These are phyloP conservation scores for Oncorhynchus masou DNA, from an alignment of 2,113 vertebrate genomes.

Conservation along the genomic window DNA sequence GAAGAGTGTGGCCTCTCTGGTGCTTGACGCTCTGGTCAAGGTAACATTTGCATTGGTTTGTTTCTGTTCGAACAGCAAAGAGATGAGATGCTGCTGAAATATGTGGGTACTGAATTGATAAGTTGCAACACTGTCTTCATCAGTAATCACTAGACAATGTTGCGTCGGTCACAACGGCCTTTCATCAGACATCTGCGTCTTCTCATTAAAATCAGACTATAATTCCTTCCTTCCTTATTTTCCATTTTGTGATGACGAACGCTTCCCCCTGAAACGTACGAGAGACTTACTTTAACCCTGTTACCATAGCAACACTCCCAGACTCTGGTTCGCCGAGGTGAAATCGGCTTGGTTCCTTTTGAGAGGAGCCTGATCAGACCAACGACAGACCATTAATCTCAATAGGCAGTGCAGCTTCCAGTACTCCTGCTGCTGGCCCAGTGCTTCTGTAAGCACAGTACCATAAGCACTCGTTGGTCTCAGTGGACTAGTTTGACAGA, in stretches of 20 bases:
- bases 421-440: conserved; percentile 2
- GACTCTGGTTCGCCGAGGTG: not conserved
- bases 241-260: not conserved
- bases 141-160: not conserved
- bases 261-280: not conserved
- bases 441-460: not conserved
- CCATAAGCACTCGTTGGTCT: not conserved
- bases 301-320: conserved; percentile 27
- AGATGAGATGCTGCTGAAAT: not conserved
- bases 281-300: not conserved
- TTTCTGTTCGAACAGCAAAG: not conserved
- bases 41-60: conserved; percentile 57
- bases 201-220: not conserved
- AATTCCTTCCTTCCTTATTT: not conserved
- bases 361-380: not conserved
- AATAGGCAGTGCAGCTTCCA: conserved; percentile 2
- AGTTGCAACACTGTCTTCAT: not conserved
- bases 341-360: conserved; percentile 9
- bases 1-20: conserved; percentile 92
- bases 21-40: conserved; percentile 92
- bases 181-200: not conserved
- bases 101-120: not conserved
- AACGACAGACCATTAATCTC: conserved; percentile 36
- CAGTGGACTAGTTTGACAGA: not conserved
- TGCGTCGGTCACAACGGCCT: not conserved